Base-by-base conservation (phyloP, 2,797 vertebrate species). In the Alosa sapidissima region DNA sequence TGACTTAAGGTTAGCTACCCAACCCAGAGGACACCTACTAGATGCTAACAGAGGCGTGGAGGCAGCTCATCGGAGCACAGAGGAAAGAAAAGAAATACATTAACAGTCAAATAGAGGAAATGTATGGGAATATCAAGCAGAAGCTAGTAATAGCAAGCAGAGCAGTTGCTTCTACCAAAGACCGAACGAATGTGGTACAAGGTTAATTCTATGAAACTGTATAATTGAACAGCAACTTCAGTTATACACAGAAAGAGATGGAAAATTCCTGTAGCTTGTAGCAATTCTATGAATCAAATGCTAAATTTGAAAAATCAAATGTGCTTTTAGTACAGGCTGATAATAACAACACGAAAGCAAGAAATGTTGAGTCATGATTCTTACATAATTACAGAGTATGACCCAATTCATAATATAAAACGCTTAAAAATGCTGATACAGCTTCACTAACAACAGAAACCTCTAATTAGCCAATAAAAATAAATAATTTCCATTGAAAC, bases 1-100 rank as follows among this genome's bases (percentile, higher is more conserved):
- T 47, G 72, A 78, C 72, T 78, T 78, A 78, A 78, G 72, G 72
- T 78, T 78, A 47, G 41, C 36, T 21, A 36, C 5, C 36, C 72
- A 47, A 78, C 16, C 36, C 41, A 78, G 41, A 47, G 72, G 72
- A 78, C 72, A 36, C 21, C 36, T 14, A 72, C 33, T 52, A 52
- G 51, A 72, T 72, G 68, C 68, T 72, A 19, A 21, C 5, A 24
- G 41, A 78, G 19, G 45, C 6, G 36, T 78, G 36, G 72, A 47
- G 72, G 72, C 72, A 45, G 41, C 19, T 19, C 47, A 78, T 0
- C 16, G 21, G 36, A 1, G 8, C 36, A 7, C 16, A 47, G 72
- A 78, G 47, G 41, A 78, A 47, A 78, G 13, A 45, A 19, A 41
- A 3, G 7, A 47, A 6, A 72, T 41, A 72, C 28, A 36, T 72